phyloP scores from a whole-genome alignment of 2,113 vertebrate genomes.

The Stigmatopora nigra region DNA sequence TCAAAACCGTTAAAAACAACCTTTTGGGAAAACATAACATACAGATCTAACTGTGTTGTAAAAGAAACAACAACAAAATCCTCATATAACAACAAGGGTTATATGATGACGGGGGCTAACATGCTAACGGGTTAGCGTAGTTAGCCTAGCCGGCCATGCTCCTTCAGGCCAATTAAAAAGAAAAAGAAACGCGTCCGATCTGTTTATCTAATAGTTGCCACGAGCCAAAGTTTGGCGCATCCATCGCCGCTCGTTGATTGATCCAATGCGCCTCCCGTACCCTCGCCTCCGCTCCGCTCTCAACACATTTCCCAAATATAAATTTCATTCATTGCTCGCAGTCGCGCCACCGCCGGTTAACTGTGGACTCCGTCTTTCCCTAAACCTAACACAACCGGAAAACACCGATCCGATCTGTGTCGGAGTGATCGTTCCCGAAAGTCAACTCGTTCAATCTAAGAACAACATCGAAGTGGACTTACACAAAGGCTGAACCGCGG shows the following conservation, averaged over 20 bases:
- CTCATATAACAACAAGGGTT: slow-evolving; percentile 28
- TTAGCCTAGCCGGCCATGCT: slow-evolving; percentile 67
- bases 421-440: background rate
- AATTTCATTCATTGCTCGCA: slow-evolving; percentile 69
- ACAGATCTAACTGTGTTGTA: background rate
- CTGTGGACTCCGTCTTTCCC: slow-evolving; percentile 44
- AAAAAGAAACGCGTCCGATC: slow-evolving; percentile 15
- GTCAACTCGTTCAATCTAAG: background rate
- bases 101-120: slow-evolving; percentile 25
- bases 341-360: slow-evolving; percentile 50
- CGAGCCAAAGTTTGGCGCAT: slow-evolving; percentile 28
- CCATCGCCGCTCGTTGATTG: slow-evolving; percentile 48
- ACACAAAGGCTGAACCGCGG: slow-evolving; percentile 52
- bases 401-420: background rate
- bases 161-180: slow-evolving; percentile 37
- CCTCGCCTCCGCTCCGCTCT: slow-evolving; percentile 48
- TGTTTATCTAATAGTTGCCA: slow-evolving; percentile 3
- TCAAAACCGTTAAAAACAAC: background rate
- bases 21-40: background rate
- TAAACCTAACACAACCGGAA: background rate
- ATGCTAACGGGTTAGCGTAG: slow-evolving; percentile 35
- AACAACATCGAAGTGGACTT: slow-evolving; percentile 40
- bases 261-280: slow-evolving; percentile 67
- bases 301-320: slow-evolving; percentile 54
- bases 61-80: slow-evolving; percentile 12